A percentile compares a stretch with the other conserved stretches of the same genome.
phyloP scores from a whole-genome alignment of 2,797 vertebrate genomes.

The Gambusia yucatana region DNA sequence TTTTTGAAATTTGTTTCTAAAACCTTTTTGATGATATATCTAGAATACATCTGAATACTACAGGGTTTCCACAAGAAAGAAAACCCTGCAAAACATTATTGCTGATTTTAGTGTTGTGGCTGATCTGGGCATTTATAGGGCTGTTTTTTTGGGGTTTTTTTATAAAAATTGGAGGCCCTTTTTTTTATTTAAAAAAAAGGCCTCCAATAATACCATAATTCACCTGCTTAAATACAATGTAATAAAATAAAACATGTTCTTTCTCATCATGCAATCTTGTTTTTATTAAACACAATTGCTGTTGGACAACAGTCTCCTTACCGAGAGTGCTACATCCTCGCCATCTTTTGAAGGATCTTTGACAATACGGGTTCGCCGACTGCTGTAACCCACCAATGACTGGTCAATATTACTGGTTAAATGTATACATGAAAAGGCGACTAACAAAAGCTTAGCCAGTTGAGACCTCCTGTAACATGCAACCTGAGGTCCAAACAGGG shows the following conservation, averaged over 20 bases:
- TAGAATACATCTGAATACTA: neutral
- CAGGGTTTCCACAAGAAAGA: neutral
- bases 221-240: neutral
- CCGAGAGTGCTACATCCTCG: constrained; percentile 10
- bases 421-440: neutral
- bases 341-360: constrained; percentile 4
- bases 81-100: too few relatives aligned
- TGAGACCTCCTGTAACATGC: neutral
- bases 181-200: neutral
- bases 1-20: neutral
- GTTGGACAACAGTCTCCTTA: neutral
- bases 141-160: neutral
- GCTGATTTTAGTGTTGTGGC: neutral
- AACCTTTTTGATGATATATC: neutral
- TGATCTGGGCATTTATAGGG: neutral
- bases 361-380: neutral
- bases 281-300: neutral
- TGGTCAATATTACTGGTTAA: constrained; percentile 5
- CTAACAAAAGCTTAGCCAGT: neutral
- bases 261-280: neutral
- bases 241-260: neutral
- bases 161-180: too few relatives aligned
- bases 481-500: neutral
- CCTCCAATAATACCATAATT: neutral
- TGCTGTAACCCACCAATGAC: constrained; percentile 17